phyloP scores from a whole-genome alignment of 2,888 invertebrate genomes.

The Mechanitis mazaeus region DNA sequence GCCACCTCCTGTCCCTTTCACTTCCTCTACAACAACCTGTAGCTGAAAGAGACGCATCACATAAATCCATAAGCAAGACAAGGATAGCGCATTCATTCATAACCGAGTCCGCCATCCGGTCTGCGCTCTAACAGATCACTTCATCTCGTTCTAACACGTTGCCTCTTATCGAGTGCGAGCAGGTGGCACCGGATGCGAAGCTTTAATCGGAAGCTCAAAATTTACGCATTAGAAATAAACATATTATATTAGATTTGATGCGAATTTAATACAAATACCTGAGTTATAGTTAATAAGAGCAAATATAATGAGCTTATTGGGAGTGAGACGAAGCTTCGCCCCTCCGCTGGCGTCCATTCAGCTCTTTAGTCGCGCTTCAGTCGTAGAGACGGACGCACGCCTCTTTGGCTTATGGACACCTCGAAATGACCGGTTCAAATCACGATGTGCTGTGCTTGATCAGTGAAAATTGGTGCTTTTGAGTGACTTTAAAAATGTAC shows the following conservation, averaged over 20 bases:
- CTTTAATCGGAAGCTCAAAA: slow-evolving; percentile 68
- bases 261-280: no score
- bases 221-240: slow-evolving; percentile 40
- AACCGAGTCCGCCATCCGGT: slow-evolving; percentile 75
- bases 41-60: slow-evolving; percentile 55
- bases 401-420: slow-evolving; percentile 52
- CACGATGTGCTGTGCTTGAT: slow-evolving; percentile 30
- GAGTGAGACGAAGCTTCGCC: slow-evolving; percentile 70
- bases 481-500: slow-evolving; percentile 69
- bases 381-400: slow-evolving; percentile 66
- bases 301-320: slow-evolving; percentile 69
- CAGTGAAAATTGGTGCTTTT: slow-evolving; percentile 56
- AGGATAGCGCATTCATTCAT: slow-evolving; percentile 73
- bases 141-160: slow-evolving; percentile 72
- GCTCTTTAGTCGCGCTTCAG: slow-evolving; percentile 70
- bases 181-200: slow-evolving; percentile 71
- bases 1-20: slow-evolving; percentile 73
- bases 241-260: neutral
- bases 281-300: slow-evolving; percentile 26
- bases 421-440: slow-evolving; percentile 62
- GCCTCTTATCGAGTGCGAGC: slow-evolving; percentile 68
- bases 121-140: slow-evolving; percentile 68
- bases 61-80: slow-evolving; percentile 45
- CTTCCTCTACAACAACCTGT: slow-evolving; percentile 74
- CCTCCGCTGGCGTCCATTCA: slow-evolving; percentile 71